Conservation (phyloP, 2,888 invertebrate species). For the Drosophila limbata region DNA sequence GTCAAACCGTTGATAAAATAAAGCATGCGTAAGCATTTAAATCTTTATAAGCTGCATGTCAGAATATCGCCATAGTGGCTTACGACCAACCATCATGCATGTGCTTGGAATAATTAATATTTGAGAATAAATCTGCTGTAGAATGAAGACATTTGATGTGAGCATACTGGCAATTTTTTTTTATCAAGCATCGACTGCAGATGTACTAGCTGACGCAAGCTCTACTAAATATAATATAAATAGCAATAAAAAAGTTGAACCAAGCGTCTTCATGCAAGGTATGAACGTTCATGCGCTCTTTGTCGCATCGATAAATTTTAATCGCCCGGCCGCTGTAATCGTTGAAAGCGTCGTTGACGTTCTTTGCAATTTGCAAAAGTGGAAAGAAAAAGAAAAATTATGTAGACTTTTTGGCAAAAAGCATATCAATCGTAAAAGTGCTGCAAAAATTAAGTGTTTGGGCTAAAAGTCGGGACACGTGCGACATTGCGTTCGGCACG, state of each 20-base stretch:
- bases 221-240: background rate
- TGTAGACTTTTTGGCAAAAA: constrained; percentile 55
- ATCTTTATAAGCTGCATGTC: background rate
- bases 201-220: background rate
- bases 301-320: constrained; percentile 50
- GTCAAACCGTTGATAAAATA: background rate
- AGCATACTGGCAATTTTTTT: background rate
- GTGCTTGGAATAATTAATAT: background rate
- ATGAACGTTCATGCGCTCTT: constrained; percentile 37
- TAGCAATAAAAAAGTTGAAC: background rate
- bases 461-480: constrained; percentile 21
- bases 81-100: constrained; percentile 26
- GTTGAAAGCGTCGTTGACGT: constrained; percentile 73
- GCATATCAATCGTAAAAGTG: constrained; percentile 37
- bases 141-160: background rate
- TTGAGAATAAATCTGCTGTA: background rate
- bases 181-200: background rate
- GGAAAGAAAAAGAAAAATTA: constrained; percentile 65
- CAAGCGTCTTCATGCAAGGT: constrained; percentile 37
- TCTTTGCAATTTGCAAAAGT: constrained; percentile 72
- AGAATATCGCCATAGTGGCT: constrained; percentile 16
- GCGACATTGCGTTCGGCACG: constrained; percentile 10
- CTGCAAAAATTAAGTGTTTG: constrained; percentile 17
- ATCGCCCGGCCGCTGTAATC: constrained; percentile 61
- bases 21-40: background rate